A percentile compares a stretch with the other conserved stretches of the same genome.
Evolutionary conservation across 2,888 invertebrate species (phyloP).

Genomic region (Heliconius cydno): DNA sequence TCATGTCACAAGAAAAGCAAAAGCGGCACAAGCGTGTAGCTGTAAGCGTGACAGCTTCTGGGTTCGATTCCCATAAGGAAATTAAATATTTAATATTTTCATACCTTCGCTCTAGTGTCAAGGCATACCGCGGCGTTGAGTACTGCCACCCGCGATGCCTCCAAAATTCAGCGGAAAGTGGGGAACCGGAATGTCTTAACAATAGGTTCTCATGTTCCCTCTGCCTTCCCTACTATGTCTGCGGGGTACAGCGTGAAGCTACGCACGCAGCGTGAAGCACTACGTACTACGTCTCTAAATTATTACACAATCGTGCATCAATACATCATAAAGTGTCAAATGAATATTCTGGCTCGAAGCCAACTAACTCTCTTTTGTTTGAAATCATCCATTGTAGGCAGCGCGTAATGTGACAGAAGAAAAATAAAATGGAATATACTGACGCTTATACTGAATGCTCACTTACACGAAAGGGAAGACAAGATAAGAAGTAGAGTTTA

Average conservation of each 20-base stretch:
- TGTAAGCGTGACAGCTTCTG: too few relatives aligned
- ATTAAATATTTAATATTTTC: background rate
- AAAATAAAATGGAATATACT: slow-evolving; percentile 1
- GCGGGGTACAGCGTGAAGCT: background rate
- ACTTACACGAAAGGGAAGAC: background rate
- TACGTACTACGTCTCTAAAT: background rate
- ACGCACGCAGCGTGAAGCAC: background rate
- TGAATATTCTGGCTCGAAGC: slow-evolving; percentile 19
- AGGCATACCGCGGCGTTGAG: background rate
- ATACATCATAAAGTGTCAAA: slow-evolving; percentile 15
- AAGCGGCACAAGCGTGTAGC: too few relatives aligned
- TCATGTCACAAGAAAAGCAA: too few relatives aligned
- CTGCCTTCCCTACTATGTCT: background rate
- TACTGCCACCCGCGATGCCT: background rate
- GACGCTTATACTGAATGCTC: slow-evolving; percentile 6
- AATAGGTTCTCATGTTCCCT: background rate
- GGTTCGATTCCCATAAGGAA: too few relatives aligned
- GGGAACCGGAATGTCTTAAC: background rate
- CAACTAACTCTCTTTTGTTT: slow-evolving; percentile 20
- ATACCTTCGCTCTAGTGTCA: background rate
- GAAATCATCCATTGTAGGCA: slow-evolving; percentile 19
- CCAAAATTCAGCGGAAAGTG: background rate
- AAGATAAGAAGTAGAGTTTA: background rate
- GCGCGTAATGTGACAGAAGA: slow-evolving; percentile 17
- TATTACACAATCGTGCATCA: slow-evolving; percentile 6